Conservation (phyloP, 2,113 vertebrate species). For the Apaloderma vittatum region DNA sequence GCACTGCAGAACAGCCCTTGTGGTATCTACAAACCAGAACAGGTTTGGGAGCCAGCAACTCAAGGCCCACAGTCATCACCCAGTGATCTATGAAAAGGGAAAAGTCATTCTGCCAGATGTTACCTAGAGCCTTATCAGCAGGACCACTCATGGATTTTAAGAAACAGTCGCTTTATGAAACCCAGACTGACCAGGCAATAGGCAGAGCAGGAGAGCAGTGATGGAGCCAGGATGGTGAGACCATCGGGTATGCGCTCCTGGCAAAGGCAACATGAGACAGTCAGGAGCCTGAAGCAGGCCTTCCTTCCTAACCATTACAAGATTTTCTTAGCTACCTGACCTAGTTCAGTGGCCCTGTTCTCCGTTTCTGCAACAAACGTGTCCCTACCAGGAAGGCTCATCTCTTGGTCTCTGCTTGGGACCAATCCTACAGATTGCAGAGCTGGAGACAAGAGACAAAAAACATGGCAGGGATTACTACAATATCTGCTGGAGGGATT, state of each 20-base stretch:
- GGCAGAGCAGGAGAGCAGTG: background rate
- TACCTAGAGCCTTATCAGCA: background rate
- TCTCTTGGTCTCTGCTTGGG: background rate
- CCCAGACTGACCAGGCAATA: background rate
- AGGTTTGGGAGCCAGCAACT: background rate
- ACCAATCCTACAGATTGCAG: background rate
- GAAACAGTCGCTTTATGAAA: background rate
- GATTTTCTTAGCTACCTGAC: background rate
- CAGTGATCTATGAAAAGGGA: background rate
- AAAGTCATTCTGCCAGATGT: background rate
- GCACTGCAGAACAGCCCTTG: background rate
- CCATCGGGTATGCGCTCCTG: background rate
- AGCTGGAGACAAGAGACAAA: background rate
- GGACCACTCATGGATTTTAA: background rate
- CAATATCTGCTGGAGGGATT: background rate
- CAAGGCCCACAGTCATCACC: background rate
- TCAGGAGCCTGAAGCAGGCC: background rate
- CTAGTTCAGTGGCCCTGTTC: background rate
- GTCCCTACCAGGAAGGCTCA: background rate
- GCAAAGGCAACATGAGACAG: background rate
- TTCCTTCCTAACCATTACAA: background rate
- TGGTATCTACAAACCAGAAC: background rate
- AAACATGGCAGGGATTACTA: background rate
- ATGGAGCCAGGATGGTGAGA: background rate
- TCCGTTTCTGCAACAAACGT: background rate